phyloP scores from a whole-genome alignment of 23 tunicate genomes.

The Clavelina lepadiformis region DNA sequence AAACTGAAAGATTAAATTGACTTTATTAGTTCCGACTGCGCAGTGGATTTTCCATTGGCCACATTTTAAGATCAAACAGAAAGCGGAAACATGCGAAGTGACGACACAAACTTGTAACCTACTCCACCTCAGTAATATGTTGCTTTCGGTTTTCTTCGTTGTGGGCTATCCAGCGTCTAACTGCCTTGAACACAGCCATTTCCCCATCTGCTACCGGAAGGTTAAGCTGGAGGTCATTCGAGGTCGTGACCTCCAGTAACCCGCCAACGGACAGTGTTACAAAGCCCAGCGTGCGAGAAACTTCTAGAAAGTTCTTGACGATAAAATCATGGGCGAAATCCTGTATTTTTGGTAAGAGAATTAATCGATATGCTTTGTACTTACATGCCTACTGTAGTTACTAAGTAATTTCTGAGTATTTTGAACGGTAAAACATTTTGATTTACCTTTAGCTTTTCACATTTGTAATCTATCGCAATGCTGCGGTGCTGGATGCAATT shows the following conservation, averaged over 20 bases:
- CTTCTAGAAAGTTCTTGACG: conserved; percentile 34
- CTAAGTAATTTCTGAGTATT: not conserved
- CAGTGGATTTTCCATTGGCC: too few species aligned
- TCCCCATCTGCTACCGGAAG: conserved; percentile 71
- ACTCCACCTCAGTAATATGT: conserved; percentile 48
- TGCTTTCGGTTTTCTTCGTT: conserved; percentile 62
- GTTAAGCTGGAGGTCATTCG: conserved; percentile 44
- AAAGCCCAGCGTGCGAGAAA: conserved; percentile 45
- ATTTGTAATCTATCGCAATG: conserved; percentile 54
- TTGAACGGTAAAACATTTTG: not conserved
- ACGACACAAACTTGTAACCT: too few species aligned
- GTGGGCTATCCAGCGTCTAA: conserved; percentile 53
- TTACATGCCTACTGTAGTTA: not conserved
- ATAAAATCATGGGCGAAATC: conserved; percentile 18
- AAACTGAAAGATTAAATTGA: too few species aligned
- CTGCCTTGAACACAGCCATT: conserved; percentile 60
- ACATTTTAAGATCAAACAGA: too few species aligned
- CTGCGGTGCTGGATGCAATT: conserved; percentile 50
- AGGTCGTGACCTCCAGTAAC: conserved; percentile 32
- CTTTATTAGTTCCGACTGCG: not conserved
- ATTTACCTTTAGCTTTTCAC: conserved; percentile 50
- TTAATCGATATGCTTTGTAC: not conserved
- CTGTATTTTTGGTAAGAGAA: conserved; percentile 8
- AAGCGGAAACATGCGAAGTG: too few species aligned
- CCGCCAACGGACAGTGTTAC: conserved; percentile 40